Evolutionary conservation across 2,113 vertebrate species (phyloP), one percentile per base, ranked within the genome.

Genomic region (Sceloporus undulatus): DNA sequence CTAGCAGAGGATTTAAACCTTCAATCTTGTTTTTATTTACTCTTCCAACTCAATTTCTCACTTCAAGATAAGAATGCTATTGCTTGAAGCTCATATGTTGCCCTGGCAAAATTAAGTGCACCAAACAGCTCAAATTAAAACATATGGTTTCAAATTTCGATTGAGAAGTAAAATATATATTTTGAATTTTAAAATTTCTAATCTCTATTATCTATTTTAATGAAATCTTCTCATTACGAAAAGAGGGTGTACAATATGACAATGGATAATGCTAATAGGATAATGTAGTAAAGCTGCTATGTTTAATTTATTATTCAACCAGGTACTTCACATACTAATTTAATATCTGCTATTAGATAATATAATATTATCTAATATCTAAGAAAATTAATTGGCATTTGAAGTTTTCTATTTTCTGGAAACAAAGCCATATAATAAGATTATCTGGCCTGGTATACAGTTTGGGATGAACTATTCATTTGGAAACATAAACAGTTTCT

Each of bases 21-120:
- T 96, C 96, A 97, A 97, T 97, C 96, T 98, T 98, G 97, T 97
- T 97, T 97, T 97, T 97, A 97, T 97, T 97, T 97, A 97, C 97
- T 97, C 96, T 97, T 96, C 95, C 95, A 97, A 97, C 97, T 97
- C 97, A 97, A 97, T 97, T 97, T 97, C 97, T 97, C 95, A 95
- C 96, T 97, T 97, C 94, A 96, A 96, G 96, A 96, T 95, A 97
- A 96, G 95, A 97, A 95, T 96, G 93, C 95, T 96, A 92, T 93
- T 96, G 93, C 91, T 94, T 94, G 94, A 96, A 93, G 92, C 96
- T 97, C 96, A 96, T 97, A 95, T 96, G 97, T 96, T 96, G 94
- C 96, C 96, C 96, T 94, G 93, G 95, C 95, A 96, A 97, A 97
- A 97, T 96, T 96, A 96, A 96, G 95, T 95, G 93, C 88, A 92